Conservation (phyloP, 2,888 invertebrate species). For the Rhagium mordax region DNA sequence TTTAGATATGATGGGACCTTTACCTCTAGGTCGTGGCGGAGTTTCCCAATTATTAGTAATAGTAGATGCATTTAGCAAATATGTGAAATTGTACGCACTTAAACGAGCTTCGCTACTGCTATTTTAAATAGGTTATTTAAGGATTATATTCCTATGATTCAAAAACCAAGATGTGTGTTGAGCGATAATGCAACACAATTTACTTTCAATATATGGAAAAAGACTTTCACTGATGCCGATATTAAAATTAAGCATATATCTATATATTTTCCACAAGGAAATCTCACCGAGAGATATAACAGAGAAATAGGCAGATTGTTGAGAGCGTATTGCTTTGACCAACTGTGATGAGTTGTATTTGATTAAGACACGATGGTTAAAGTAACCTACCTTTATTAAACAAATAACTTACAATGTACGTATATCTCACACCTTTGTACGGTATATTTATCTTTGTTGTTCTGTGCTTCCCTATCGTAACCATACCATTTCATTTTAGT, state of each 20-base stretch:
- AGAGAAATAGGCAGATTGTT: neutral
- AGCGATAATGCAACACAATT: slow-evolving; percentile 17
- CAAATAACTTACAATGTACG: too few species aligned
- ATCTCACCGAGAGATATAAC: neutral
- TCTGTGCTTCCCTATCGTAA: too few species aligned
- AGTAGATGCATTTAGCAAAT: neutral
- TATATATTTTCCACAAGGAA: neutral
- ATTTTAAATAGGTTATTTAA: slow-evolving; percentile 22
- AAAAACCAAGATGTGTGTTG: slow-evolving; percentile 44
- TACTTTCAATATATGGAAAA: neutral
- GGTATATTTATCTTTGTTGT: too few species aligned
- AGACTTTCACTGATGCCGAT: neutral
- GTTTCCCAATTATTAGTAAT: neutral
- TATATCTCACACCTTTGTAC: too few species aligned
- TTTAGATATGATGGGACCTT: neutral
- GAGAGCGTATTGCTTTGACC: neutral
- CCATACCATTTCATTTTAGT: too few species aligned
- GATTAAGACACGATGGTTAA: too few species aligned
- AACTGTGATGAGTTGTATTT: too few species aligned
- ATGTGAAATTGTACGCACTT: slow-evolving; percentile 4
- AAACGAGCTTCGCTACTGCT: slow-evolving; percentile 33
- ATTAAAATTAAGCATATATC: neutral
- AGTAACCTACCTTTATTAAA: too few species aligned
- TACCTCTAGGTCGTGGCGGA: neutral
- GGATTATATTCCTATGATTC: slow-evolving; percentile 11